Percentiles rank a stretch among this genome's conserved stretches.
These are phyloP conservation scores for Prosopocoilus inquinatus DNA, from an alignment of 2,888 invertebrate genomes.

Conservation along the genomic window DNA sequence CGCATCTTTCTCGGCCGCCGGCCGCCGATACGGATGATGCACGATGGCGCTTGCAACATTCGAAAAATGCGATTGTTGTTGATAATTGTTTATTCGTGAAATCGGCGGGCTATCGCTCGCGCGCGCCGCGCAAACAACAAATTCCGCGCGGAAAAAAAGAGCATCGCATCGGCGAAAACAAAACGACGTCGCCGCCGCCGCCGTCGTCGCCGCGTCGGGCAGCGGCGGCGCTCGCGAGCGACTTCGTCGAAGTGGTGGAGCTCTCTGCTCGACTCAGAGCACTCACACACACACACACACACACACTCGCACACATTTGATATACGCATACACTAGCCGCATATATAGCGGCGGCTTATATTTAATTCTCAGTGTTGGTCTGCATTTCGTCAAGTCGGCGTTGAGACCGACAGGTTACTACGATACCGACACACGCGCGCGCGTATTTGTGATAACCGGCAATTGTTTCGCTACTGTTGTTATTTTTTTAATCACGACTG, in stretches of 20 bases:
- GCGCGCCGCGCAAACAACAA: no score
- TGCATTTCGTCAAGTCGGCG: conserved; percentile 4
- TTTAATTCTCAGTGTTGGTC: conserved; percentile 4
- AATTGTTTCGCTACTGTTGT: neutral
- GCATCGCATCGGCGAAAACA: no score
- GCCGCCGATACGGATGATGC: no score
- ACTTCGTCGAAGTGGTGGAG: conserved; percentile 1
- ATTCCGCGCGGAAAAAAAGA: no score
- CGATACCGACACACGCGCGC: conserved; percentile 1
- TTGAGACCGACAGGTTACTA: conserved; percentile 2
- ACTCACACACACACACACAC: neutral
- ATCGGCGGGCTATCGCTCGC: no score
- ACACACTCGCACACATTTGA: conserved; percentile 1
- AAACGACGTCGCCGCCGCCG: no score
- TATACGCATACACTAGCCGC: conserved; percentile 1
- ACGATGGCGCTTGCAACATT: no score
- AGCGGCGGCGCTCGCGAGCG: neutral
- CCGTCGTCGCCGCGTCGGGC: no score
- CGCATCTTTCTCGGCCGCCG: no score
- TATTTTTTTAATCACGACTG: neutral
- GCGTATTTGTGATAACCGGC: neutral
- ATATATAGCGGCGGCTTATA: neutral
- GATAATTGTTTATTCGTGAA: no score
- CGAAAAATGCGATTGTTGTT: no score
- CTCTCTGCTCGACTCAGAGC: neutral